Evolutionary conservation across 2,113 vertebrate species (phyloP), one percentile per base, ranked within the genome.

Genomic region (Paradisaea rubra): DNA sequence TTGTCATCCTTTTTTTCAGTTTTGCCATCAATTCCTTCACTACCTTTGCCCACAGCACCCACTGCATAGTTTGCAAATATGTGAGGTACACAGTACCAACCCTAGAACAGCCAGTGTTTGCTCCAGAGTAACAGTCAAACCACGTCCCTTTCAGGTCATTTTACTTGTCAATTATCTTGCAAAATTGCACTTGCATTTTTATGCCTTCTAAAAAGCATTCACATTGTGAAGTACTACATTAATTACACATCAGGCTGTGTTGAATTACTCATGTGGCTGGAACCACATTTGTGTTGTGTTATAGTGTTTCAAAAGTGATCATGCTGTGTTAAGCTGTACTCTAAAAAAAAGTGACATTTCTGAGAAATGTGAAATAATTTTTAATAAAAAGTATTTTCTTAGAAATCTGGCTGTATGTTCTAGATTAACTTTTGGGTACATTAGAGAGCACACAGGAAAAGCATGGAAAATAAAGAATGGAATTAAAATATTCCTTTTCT

Each of bases 81-180:
- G 13, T 44, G 74, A 85, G 31, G 71, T 33, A 33, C 21, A 60
- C 27, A 18, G 39, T 25, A 45, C n/a, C 27, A 33, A 17, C 39
- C 27, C 47, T 3, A 42, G 21, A 94, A 49, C 27, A 91, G 45
- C 16, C 59, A 61, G n/a, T 44, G 56, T 79, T 93, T 91, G 56
- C 53, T 94, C 27, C 45, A 24, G 44, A 84, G 31, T 28, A 65
- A 89, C 23, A 92, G 57, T n/a, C 72, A 86, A 86, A 91, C 37
- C 52, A 88, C 69, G 88, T 41, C 47, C 33, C 49, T 88, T 88
- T 71, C 54, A 86, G 52, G 20, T 92, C 93, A 96, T 83, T 94
- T 95, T 66, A 86, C 65, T 89, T 94, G 79, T 86, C 96, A 95
- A 93, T 95, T 95, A 81, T 57, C 81, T 93, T 79, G 30, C 76